Conservation (phyloP, 30 jellyfish, hydroid and myxozoan genomes). For the Turritopsis rubra region DNA sequence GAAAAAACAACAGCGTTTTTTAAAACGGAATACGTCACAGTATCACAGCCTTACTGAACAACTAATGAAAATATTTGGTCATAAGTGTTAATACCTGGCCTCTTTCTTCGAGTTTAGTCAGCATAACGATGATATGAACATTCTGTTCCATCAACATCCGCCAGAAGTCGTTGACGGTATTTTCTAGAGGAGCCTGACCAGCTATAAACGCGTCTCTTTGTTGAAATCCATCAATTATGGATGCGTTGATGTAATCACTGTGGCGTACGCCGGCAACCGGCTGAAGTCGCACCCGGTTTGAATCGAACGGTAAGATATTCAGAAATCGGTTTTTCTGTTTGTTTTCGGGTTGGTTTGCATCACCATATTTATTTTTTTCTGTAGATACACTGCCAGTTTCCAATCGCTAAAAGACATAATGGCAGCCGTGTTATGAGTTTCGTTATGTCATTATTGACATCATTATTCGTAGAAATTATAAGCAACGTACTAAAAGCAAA, state of each 20-base stretch:
- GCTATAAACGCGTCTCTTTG: slow-evolving; percentile 86
- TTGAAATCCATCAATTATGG: slow-evolving; percentile 78
- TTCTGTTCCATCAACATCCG: slow-evolving; percentile 91
- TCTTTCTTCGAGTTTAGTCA: slow-evolving; percentile 80
- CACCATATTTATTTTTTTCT: slow-evolving; percentile 61
- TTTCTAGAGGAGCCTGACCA: slow-evolving; percentile 83
- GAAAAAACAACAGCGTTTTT: neutral
- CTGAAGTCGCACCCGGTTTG: slow-evolving; percentile 76
- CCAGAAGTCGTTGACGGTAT: slow-evolving; percentile 89
- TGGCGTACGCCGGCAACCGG: slow-evolving; percentile 75
- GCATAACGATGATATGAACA: slow-evolving; percentile 76
- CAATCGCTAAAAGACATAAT: slow-evolving; percentile 41
- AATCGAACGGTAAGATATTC: slow-evolving; percentile 79
- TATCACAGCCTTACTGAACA: too few species aligned
- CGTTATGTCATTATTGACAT: too few species aligned
- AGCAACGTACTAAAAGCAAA: too few species aligned
- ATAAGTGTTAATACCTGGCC: slow-evolving; percentile 66
- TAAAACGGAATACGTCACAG: neutral
- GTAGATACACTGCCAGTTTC: slow-evolving; percentile 72
- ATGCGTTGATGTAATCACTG: slow-evolving; percentile 92
- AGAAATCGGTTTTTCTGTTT: slow-evolving; percentile 84
- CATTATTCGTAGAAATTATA: too few species aligned
- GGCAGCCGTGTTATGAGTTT: neutral
- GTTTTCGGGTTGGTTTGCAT: slow-evolving; percentile 75
- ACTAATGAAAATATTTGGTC: neutral